Conservation (phyloP, 2,888 invertebrate genomes). For the Cheilosia impressa region DNA sequence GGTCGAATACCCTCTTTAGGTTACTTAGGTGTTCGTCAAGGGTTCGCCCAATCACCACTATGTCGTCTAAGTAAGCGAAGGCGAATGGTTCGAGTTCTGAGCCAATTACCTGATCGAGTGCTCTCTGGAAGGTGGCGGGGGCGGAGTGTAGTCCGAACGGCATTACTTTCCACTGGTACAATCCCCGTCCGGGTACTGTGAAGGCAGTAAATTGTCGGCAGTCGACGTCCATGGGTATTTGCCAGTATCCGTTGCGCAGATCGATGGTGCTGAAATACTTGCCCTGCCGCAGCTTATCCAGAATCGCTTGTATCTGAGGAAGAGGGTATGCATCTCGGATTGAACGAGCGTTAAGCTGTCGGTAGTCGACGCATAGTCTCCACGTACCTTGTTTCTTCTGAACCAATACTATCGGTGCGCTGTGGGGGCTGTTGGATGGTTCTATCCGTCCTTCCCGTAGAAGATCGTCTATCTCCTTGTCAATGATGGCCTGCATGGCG, state of each 20-base stretch:
- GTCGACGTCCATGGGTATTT: not conserved
- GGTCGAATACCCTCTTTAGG: not conserved
- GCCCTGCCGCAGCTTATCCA: not conserved
- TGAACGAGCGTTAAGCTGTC: too few species aligned
- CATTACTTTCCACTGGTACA: constrained; percentile 1
- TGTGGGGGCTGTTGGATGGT: not conserved
- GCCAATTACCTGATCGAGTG: not conserved
- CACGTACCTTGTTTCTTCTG: not conserved
- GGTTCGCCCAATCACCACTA: not conserved
- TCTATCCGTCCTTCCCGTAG: too few species aligned
- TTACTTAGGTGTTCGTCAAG: not conserved
- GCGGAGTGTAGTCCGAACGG: not conserved
- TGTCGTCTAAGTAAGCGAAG: not conserved
- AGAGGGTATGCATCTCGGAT: not conserved
- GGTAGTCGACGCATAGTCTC: too few species aligned
- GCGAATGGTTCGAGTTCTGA: not conserved
- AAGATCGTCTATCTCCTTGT: too few species aligned
- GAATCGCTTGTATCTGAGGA: not conserved
- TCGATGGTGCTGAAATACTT: not conserved
- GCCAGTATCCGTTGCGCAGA: not conserved
- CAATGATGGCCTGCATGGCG: too few species aligned
- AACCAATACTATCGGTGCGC: not conserved
- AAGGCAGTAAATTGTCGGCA: not conserved
- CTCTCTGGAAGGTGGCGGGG: not conserved
- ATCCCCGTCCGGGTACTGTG: not conserved